Percentiles rank a stretch among this genome's conserved stretches.
These are phyloP conservation scores for Cichladusa arquata DNA, from an alignment of 2,113 vertebrate species.

Conservation along the genomic window DNA sequence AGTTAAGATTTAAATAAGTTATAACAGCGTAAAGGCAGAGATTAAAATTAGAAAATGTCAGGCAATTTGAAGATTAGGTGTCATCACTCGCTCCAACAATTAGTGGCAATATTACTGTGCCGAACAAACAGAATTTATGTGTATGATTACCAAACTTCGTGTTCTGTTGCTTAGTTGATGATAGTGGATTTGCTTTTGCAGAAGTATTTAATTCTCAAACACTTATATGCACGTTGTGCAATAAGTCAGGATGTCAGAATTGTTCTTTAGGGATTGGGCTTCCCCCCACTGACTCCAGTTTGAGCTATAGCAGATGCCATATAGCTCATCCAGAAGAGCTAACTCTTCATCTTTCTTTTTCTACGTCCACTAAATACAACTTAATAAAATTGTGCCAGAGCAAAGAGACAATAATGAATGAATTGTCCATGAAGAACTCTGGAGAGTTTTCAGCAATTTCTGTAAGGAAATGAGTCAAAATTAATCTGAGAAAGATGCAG, in stretches of 20 bases:
- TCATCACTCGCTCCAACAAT: not conserved
- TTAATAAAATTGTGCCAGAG: not conserved
- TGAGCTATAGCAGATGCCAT: slow-evolving; percentile 18
- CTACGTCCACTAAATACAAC: not conserved
- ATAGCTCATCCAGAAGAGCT: not conserved
- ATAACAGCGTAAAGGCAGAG: not conserved
- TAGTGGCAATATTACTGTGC: not conserved
- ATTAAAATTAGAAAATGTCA: not conserved
- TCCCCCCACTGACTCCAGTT: not conserved
- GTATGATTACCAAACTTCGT: not conserved
- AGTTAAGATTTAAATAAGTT: not conserved
- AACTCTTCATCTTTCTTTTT: not conserved
- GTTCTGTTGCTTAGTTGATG: not conserved
- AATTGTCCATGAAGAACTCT: not conserved
- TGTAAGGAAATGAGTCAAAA: slow-evolving; percentile 31
- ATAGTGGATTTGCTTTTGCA: not conserved
- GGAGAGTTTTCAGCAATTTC: slow-evolving; percentile 26
- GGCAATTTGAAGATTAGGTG: not conserved
- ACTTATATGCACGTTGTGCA: not conserved
- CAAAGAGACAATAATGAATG: slow-evolving; percentile 4
- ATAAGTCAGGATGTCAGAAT: not conserved
- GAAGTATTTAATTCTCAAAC: not conserved
- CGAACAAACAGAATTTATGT: not conserved
- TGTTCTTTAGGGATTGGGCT: not conserved
- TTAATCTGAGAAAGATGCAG: not conserved